Percentiles rank a stretch among this genome's conserved stretches.
These are phyloP conservation scores for Drosophila pachea DNA, from an alignment of 1,140 invertebrate species.

Conservation along the genomic window DNA sequence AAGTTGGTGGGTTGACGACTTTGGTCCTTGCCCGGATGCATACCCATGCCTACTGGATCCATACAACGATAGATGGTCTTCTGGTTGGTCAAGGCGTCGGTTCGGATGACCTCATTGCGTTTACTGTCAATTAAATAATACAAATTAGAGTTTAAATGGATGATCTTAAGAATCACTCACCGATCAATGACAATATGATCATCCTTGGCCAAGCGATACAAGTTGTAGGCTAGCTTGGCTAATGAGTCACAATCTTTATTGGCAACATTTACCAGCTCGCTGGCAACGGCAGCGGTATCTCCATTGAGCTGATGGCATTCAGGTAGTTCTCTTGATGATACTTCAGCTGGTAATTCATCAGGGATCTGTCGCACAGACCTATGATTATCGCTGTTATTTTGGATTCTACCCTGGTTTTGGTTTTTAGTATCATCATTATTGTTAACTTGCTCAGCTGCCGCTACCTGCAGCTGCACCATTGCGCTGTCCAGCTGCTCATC, in stretches of 20 bases:
- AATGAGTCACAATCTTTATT: constrained; percentile 54
- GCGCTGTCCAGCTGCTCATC: constrained; percentile 38
- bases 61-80: constrained; percentile 72
- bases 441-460: constrained; percentile 19
- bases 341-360: constrained; percentile 17
- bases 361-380: constrained; percentile 20
- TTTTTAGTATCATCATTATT: constrained; percentile 16
- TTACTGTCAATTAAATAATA: constrained; percentile 38
- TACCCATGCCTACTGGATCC: constrained; percentile 61
- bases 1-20: constrained; percentile 6
- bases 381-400: constrained; percentile 24
- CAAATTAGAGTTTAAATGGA: not conserved
- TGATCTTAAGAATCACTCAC: constrained; percentile 22
- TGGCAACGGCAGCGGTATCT: constrained; percentile 22
- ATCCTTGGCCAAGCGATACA: constrained; percentile 55
- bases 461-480: constrained; percentile 39
- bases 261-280: constrained; percentile 43
- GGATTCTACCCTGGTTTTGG: constrained; percentile 6
- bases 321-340: not conserved
- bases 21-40: constrained; percentile 23
- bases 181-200: constrained; percentile 75
- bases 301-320: constrained; percentile 31
- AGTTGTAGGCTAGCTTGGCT: constrained; percentile 62
- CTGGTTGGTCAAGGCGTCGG: constrained; percentile 54
- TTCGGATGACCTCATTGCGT: constrained; percentile 67